Evolutionary conservation across 2,888 invertebrate genomes (phyloP).

Genomic region (Muscina levida): DNA sequence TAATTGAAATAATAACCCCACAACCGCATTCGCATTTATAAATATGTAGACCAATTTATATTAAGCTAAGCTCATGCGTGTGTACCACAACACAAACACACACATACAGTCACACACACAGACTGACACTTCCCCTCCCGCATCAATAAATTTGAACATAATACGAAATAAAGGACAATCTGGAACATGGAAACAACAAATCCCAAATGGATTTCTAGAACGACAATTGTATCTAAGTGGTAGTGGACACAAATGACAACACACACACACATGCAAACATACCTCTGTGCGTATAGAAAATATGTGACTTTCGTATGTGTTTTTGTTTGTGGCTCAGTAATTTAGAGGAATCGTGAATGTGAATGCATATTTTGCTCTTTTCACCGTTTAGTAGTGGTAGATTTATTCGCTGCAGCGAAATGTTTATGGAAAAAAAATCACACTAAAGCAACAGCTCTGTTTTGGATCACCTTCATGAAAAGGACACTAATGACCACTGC

Average conservation of each 20-base stretch:
- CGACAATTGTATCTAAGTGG: slow-evolving; percentile 4
- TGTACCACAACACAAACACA: background rate
- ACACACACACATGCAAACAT: background rate
- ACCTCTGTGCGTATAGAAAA: background rate
- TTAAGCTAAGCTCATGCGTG: background rate
- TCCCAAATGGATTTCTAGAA: slow-evolving; percentile 27
- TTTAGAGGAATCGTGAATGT: slow-evolving; percentile 28
- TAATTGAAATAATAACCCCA: slow-evolving; percentile 11
- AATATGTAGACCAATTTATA: background rate
- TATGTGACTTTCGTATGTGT: background rate
- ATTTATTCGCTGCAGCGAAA: too few relatives aligned
- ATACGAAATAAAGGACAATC: background rate
- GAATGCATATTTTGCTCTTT: slow-evolving; percentile 9
- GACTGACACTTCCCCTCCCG: too few relatives aligned
- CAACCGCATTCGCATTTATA: background rate
- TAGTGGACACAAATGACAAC: background rate
- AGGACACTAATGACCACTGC: slow-evolving; percentile 27
- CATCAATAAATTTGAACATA: too few relatives aligned
- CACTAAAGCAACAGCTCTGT: slow-evolving; percentile 17
- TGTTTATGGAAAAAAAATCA: too few relatives aligned
- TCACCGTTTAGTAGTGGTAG: too few relatives aligned
- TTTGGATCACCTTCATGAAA: background rate
- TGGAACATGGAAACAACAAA: slow-evolving; percentile 7
- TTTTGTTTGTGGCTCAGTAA: slow-evolving; percentile 18
- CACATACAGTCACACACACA: background rate